Evolutionary conservation across 2,888 invertebrate genomes (phyloP).

Genomic region (Ophion obscuratus): DNA sequence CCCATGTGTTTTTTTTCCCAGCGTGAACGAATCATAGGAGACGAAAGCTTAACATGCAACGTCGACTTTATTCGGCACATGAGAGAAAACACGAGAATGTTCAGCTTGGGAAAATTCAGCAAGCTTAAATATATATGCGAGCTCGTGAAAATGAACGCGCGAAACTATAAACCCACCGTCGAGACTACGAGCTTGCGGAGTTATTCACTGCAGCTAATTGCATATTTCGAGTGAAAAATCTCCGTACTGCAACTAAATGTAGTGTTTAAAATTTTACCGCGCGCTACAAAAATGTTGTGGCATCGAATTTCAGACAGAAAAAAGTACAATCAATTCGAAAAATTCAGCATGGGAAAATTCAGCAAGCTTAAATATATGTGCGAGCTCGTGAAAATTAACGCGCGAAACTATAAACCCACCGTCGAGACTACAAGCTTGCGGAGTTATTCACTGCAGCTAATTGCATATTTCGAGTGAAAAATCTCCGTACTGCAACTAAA

Average conservation of each 20-base stretch:
- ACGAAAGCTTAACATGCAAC: conserved; percentile 13
- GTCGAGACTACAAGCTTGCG: background rate
- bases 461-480: conserved; percentile 8
- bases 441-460: conserved; percentile 1
- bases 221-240: background rate
- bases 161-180: background rate
- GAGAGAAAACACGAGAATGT: background rate
- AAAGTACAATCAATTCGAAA: no score
- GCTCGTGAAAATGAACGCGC: background rate
- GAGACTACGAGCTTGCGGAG: background rate
- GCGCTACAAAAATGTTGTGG: background rate
- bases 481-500: background rate
- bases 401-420: background rate
- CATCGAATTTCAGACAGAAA: no score
- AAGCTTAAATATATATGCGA: background rate
- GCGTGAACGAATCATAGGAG: background rate
- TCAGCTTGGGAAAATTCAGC: background rate
- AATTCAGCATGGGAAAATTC: background rate
- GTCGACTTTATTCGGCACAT: conserved; percentile 8
- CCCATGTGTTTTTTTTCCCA: background rate
- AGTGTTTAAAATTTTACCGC: background rate
- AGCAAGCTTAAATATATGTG: background rate
- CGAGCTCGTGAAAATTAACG: background rate
- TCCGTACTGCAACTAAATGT: background rate
- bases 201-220: conserved; percentile 10